Evolutionary conservation across 1,140 invertebrate species (phyloP).

Genomic region (Littorina saxatilis): DNA sequence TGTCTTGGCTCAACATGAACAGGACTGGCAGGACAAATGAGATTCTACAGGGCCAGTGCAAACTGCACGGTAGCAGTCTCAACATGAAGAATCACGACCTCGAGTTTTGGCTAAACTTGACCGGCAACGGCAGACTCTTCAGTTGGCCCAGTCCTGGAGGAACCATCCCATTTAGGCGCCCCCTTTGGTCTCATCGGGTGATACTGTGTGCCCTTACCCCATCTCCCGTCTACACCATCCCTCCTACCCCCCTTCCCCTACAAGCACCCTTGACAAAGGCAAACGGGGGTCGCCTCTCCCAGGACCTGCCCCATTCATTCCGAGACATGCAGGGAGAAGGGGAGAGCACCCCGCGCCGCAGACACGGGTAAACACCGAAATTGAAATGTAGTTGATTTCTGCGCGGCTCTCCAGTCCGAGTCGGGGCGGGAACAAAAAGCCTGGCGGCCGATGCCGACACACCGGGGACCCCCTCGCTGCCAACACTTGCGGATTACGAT

Average conservation of each 20-base stretch:
- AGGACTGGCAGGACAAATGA: background rate
- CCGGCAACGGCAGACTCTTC: too few relatives aligned
- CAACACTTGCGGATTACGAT: conserved; percentile 32
- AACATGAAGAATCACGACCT: too few relatives aligned
- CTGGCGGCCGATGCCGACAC: conserved; percentile 16
- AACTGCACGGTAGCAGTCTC: background rate
- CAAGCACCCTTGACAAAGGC: background rate
- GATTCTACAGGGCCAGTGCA: background rate
- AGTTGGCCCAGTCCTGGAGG: too few relatives aligned
- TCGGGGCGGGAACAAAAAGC: conserved; percentile 16
- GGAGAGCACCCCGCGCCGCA: background rate
- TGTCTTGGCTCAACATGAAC: background rate
- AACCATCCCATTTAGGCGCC: too few relatives aligned
- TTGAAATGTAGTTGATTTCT: conserved; percentile 41
- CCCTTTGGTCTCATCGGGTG: too few relatives aligned
- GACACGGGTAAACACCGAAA: conserved; percentile 40
- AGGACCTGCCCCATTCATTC: conserved; percentile 31
- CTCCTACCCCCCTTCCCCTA: too few relatives aligned
- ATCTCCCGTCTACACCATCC: too few relatives aligned
- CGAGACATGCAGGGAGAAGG: conserved; percentile 17
- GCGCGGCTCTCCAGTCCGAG: background rate
- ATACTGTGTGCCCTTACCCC: too few relatives aligned
- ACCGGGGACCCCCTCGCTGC: background rate
- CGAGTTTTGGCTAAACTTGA: too few relatives aligned
- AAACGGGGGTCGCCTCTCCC: background rate